phyloP scores from a whole-genome alignment of 2,113 vertebrate genomes.

The Aegypius monachus region DNA sequence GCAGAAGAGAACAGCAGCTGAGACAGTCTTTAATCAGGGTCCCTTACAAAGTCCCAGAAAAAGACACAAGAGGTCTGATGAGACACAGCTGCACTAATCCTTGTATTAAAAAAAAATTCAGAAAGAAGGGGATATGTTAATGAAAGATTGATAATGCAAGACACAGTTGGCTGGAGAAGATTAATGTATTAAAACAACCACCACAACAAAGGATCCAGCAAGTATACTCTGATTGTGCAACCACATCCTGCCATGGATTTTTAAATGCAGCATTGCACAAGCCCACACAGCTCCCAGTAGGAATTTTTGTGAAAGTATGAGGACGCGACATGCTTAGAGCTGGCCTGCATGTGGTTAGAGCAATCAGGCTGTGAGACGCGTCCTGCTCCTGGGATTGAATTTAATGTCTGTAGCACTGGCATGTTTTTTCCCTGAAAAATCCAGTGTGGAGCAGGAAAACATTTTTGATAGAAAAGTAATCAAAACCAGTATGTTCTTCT shows the following conservation, averaged over 20 bases:
- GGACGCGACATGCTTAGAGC: background rate
- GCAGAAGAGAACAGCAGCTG: constrained; percentile 35
- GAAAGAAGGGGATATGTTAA: background rate
- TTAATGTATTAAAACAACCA: background rate
- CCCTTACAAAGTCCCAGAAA: constrained; percentile 40
- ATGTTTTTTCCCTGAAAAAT: background rate
- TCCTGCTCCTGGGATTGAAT: background rate
- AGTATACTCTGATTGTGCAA: background rate
- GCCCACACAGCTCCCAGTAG: background rate
- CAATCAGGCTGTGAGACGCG: fast-evolving
- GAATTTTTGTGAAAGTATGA: background rate
- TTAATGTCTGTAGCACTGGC: background rate
- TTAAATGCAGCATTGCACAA: no score
- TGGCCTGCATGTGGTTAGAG: background rate
- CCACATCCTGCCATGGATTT: background rate
- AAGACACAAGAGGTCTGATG: constrained; percentile 56
- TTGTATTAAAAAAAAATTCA: background rate
- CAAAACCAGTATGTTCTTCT: background rate
- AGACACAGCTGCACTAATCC: constrained; percentile 56
- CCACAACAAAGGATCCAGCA: constrained; percentile 7
- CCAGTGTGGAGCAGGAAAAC: background rate
- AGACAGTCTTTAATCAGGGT: constrained; percentile 41
- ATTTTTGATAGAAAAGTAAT: background rate
- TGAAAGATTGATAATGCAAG: constrained; percentile 27
- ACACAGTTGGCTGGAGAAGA: constrained; percentile 29